A percentile compares a stretch with the other conserved stretches of the same genome.
phyloP scores from a whole-genome alignment of 2,888 invertebrate species.

The Chalcosyrphus nemorum region DNA sequence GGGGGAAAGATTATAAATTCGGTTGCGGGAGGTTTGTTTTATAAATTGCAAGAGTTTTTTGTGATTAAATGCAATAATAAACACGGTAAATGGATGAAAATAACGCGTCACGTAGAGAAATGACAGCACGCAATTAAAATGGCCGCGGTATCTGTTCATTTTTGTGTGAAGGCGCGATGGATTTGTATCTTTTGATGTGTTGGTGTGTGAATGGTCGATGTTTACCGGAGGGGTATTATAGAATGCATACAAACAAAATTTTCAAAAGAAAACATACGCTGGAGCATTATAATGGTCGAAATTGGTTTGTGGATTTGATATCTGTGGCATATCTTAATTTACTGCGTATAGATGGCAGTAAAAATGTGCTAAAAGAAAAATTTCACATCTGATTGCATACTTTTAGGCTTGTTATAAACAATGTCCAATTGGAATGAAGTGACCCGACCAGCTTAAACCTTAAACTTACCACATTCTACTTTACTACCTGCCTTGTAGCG shows the following conservation, averaged over 20 bases:
- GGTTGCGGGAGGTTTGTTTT: not conserved
- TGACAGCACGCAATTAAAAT: slow-evolving; percentile 80
- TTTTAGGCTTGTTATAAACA: too few species aligned
- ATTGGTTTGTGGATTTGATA: not conserved
- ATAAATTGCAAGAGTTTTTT: slow-evolving; percentile 39
- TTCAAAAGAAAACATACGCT: slow-evolving; percentile 21
- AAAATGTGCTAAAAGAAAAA: not conserved
- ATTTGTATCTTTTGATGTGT: too few species aligned
- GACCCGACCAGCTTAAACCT: too few species aligned
- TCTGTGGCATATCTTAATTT: too few species aligned
- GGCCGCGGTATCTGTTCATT: slow-evolving; percentile 76
- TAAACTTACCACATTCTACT: too few species aligned
- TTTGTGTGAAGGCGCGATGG: slow-evolving; percentile 68
- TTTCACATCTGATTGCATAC: not conserved
- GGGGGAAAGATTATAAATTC: slow-evolving; percentile 36
- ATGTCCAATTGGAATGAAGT: too few species aligned
- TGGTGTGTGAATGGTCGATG: slow-evolving; percentile 70
- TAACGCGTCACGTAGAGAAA: slow-evolving; percentile 74
- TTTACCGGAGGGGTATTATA: slow-evolving; percentile 46
- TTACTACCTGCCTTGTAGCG: too few species aligned
- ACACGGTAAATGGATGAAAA: slow-evolving; percentile 63
- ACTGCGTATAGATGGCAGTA: too few species aligned
- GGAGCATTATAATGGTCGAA: not conserved
- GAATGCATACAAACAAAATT: slow-evolving; percentile 12
- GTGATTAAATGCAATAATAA: slow-evolving; percentile 61